These are phyloP conservation scores for Himalopsyche tibetana DNA, from an alignment of 2,888 invertebrate genomes.

Conservation along the genomic window DNA sequence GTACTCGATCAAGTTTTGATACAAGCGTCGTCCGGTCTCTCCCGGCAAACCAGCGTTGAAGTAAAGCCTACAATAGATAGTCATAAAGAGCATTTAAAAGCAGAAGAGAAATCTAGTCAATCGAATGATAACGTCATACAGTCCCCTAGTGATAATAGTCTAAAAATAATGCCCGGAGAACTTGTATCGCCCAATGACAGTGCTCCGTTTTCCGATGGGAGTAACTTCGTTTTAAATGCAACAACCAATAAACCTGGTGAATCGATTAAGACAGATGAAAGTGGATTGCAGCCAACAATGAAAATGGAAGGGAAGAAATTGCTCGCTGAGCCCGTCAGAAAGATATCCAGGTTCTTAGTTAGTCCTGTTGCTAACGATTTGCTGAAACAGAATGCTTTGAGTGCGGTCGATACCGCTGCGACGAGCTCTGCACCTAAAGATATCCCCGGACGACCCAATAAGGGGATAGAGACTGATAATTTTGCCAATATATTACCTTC, in stretches of 20 bases:
- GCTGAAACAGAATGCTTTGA: constrained; percentile 45
- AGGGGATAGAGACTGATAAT: background rate
- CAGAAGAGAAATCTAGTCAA: constrained; percentile 63
- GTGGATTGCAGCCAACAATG: background rate
- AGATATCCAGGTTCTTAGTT: constrained; percentile 88
- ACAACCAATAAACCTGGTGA: constrained; percentile 51
- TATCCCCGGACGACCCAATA: background rate
- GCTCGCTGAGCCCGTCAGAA: constrained; percentile 79
- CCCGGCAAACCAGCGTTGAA: background rate
- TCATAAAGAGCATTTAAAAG: constrained; percentile 59
- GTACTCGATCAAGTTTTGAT: constrained; percentile 1
- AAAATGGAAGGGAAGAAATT: constrained; percentile 69
- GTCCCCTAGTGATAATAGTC: constrained; percentile 55
- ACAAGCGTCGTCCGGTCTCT: background rate
- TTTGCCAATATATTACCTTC: background rate
- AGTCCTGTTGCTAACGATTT: constrained; percentile 81
- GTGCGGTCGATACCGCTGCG: background rate
- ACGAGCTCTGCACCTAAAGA: constrained; percentile 46
- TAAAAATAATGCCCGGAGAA: constrained; percentile 8
- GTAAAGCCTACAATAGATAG: constrained; percentile 51
- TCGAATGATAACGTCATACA: constrained; percentile 55
- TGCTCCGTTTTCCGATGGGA: background rate
- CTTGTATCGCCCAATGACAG: background rate
- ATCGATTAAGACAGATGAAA: background rate
- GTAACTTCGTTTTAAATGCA: background rate